These are phyloP conservation scores for Passer domesticus DNA, from an alignment of 2,113 vertebrate genomes.

Conservation along the genomic window DNA sequence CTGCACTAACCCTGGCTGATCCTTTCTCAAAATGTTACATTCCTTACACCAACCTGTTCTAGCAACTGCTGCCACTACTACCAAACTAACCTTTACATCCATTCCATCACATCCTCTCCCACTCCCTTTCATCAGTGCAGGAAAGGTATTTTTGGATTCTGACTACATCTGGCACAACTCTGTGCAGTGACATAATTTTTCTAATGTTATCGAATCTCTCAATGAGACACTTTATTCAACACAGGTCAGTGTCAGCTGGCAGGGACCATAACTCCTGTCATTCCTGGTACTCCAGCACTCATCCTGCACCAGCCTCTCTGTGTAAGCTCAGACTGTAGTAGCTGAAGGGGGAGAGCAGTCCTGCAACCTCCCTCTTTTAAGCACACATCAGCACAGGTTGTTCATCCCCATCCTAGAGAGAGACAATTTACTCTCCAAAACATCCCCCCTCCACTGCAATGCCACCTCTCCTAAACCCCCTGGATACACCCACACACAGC, in stretches of 20 bases:
- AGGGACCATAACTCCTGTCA: neutral
- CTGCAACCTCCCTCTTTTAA: neutral
- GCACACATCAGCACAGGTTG: fast-evolving
- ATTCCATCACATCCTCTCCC: neutral
- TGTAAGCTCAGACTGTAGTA: neutral
- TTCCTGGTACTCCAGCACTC: neutral
- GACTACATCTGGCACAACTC: neutral
- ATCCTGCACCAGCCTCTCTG: neutral
- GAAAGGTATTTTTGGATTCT: neutral
- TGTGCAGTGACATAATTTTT: neutral
- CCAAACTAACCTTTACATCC: neutral
- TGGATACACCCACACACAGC: too few relatives aligned
- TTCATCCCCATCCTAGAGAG: neutral
- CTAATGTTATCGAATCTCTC: neutral
- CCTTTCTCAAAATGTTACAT: fast-evolving
- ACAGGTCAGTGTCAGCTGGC: neutral
- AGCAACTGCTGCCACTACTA: neutral
- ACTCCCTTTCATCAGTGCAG: neutral
- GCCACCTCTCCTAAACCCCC: neutral
- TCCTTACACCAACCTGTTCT: neutral
- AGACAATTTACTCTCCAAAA: neutral
- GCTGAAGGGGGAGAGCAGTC: neutral
- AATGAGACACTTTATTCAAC: neutral
- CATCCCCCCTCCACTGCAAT: fast-evolving
- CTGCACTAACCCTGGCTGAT: neutral